Conservation (phyloP, 2,797 vertebrate species). For the Avahi laniger region DNA sequence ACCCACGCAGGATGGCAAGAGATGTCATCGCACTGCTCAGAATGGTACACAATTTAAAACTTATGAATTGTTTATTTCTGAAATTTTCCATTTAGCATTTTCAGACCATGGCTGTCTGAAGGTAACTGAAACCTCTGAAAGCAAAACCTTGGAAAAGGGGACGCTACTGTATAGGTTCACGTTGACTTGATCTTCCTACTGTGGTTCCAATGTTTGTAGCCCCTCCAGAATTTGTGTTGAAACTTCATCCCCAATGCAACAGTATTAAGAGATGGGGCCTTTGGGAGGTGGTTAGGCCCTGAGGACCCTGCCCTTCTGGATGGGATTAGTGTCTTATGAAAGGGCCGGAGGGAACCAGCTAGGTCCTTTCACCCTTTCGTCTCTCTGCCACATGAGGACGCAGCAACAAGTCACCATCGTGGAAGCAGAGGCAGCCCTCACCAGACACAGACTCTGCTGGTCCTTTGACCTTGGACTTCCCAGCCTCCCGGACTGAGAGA, state of each 20-base stretch:
- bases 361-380: not conserved
- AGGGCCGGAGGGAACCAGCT: no score
- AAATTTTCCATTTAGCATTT: not conserved
- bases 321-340: not conserved
- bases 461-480: not conserved
- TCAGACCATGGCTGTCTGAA: not conserved
- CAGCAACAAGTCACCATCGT: not conserved
- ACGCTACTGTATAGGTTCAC: not conserved
- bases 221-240: not conserved
- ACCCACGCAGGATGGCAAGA: not conserved
- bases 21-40: not conserved
- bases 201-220: not conserved
- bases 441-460: not conserved
- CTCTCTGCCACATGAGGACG: not conserved
- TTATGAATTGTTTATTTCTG: not conserved
- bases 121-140: not conserved
- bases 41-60: not conserved
- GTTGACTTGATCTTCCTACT: not conserved
- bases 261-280: not conserved
- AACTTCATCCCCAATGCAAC: not conserved
- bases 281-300: not conserved
- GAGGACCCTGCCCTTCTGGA: not conserved
- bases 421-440: not conserved
- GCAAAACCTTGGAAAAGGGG: not conserved
- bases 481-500: not conserved